These are phyloP conservation scores for Misgurnus mizolepis DNA, from an alignment of 2,113 vertebrate genomes.

Conservation along the genomic window DNA sequence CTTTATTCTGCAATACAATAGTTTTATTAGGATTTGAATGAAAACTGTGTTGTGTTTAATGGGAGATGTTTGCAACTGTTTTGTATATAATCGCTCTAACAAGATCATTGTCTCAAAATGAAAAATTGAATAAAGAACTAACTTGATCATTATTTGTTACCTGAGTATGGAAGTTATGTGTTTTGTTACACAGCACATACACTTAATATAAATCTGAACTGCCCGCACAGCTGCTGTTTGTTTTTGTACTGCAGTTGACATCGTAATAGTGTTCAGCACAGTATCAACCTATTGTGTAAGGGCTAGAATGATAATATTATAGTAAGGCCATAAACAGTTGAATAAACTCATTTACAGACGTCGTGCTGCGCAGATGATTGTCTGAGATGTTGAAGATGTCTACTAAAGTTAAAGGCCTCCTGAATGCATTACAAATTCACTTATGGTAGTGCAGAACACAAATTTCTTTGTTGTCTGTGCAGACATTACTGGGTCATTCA, in stretches of 20 bases:
- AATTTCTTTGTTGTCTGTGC: neutral
- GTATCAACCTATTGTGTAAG: no score
- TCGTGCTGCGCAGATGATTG: neutral
- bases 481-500: constrained; percentile 2
- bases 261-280: no score
- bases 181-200: neutral
- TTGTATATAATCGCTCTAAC: neutral
- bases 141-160: neutral
- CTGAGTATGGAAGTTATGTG: neutral
- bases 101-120: neutral
- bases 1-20: no score
- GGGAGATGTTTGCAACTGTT: neutral
- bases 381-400: no score
- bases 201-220: neutral
- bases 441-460: neutral
- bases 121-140: neutral
- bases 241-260: neutral
- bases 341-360: neutral
- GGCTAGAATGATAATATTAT: no score
- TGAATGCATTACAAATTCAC: constrained; percentile 9
- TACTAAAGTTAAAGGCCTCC: no score
- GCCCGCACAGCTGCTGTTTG: neutral
- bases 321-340: neutral
- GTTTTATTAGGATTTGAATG: neutral
- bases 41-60: neutral